Evolutionary conservation across 2,113 vertebrate genomes (phyloP), one percentile per base, ranked within the genome.

Genomic region (Lophius piscatorius): DNA sequence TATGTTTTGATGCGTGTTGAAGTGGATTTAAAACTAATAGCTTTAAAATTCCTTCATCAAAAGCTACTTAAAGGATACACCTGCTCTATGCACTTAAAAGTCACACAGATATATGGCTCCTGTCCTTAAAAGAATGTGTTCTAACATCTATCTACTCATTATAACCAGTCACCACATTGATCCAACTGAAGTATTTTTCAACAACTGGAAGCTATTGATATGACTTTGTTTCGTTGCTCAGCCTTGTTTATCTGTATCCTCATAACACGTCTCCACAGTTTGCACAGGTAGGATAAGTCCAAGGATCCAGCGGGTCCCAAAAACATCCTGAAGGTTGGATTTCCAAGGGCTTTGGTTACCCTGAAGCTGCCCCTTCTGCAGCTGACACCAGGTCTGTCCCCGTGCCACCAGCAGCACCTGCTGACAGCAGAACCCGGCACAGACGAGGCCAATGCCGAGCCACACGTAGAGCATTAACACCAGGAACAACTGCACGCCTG

Each of bases 401-500:
- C 94, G 92, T 51, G 95, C 91, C 63, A 99, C 94, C 90, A 98
- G 74, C 81, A 98, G 90, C 76, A 99, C 88, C 91, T 99, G 96
- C 77, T 98, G 97, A 84, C 94, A 97, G 76, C 96, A 99, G 92
- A 99, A 99, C 34, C 96, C 96, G 0, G 95, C 95, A 0, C 95
- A 96, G 65, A 97, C 96, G 87, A 99, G 88, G 64, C 97, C 97
- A 0, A 99, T 93, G 68, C 96, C 95, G 51, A 98, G 91, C 97
- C 97, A 99, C 86, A 98, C 94, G 39, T 98, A 98, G 14, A 99
- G 93, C 97, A 99, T 99, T 84, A 99, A 92, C 78, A 98, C 94
- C 82, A 98, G 92, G 78, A 99, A 96, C 89, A 98, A 91, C 87
- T 99, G 96, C 83, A 94, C 89, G 82, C 95, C 95, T 14, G 94